Evolutionary conservation across 2,888 invertebrate species (phyloP).

Genomic region (Agrilus biguttatus): DNA sequence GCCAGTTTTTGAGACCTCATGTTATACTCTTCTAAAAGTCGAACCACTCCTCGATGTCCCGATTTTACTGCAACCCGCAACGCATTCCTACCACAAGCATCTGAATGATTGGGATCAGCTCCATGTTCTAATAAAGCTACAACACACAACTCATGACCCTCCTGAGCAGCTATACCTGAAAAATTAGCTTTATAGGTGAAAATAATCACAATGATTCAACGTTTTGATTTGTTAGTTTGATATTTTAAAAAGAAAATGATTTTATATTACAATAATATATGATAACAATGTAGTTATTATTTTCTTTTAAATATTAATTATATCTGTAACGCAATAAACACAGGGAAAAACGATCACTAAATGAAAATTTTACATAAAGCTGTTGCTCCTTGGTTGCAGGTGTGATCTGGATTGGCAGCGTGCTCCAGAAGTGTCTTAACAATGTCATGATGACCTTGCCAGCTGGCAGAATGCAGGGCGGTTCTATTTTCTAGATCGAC

Average conservation of each 20-base stretch:
- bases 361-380: constrained; percentile 53
- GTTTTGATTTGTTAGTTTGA: neutral
- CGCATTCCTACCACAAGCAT: constrained; percentile 75
- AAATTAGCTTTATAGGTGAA: neutral
- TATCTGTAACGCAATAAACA: no score
- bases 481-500: constrained; percentile 78
- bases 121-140: constrained; percentile 68
- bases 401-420: constrained; percentile 75
- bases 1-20: constrained; percentile 25
- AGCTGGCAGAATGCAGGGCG: constrained; percentile 86
- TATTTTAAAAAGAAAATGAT: neutral
- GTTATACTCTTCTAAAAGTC: constrained; percentile 56
- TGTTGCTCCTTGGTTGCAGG: constrained; percentile 91
- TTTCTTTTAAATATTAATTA: neutral
- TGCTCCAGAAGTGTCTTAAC: constrained; percentile 66
- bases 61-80: constrained; percentile 83
- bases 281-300: no score
- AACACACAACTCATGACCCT: constrained; percentile 89
- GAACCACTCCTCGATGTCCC: constrained; percentile 74
- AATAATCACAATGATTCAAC: neutral
- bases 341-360: constrained; percentile 1
- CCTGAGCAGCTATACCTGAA: constrained; percentile 84
- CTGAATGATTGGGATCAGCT: constrained; percentile 73
- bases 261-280: neutral
- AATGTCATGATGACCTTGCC: constrained; percentile 84